phyloP scores from a whole-genome alignment of 2,888 invertebrate species.

The Hypena proboscidalis region DNA sequence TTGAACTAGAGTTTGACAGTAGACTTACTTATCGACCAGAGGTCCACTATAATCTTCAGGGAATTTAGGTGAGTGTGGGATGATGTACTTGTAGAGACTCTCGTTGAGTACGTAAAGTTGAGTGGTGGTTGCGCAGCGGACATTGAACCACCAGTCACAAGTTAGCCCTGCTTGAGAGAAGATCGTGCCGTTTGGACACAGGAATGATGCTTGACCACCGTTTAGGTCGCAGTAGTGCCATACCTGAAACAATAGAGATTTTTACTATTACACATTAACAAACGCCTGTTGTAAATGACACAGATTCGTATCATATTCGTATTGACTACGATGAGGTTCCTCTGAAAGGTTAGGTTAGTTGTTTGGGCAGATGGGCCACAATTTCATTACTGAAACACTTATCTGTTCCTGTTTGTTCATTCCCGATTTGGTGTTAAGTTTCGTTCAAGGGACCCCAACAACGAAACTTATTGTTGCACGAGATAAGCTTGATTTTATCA shows the following conservation, averaged over 20 bases:
- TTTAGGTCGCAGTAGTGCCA: slow-evolving; percentile 97
- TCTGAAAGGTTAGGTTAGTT: too few species aligned
- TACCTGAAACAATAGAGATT: slow-evolving; percentile 82
- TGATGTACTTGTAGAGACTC: slow-evolving; percentile 94
- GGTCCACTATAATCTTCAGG: slow-evolving; percentile 96
- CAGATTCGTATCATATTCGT: too few species aligned
- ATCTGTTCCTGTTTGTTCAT: too few species aligned
- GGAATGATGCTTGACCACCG: slow-evolving; percentile 95
- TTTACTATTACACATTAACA: slow-evolving; percentile 7
- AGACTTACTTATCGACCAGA: slow-evolving; percentile 91
- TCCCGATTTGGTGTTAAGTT: too few species aligned
- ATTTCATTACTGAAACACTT: too few species aligned
- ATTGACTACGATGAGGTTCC: too few species aligned
- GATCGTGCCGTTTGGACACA: slow-evolving; percentile 96
- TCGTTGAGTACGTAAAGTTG: slow-evolving; percentile 95
- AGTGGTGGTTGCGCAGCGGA: slow-evolving; percentile 92
- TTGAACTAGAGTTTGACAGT: neutral
- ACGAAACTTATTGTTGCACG: too few species aligned
- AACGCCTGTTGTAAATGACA: too few species aligned
- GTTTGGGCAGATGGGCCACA: too few species aligned
- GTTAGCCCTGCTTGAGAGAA: slow-evolving; percentile 95
- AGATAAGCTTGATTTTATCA: too few species aligned
- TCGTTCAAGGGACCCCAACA: too few species aligned
- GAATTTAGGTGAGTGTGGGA: slow-evolving; percentile 94
- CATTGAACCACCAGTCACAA: slow-evolving; percentile 98